phyloP scores from a whole-genome alignment of 2,113 vertebrate species.

The Dromiciops gliroides region DNA sequence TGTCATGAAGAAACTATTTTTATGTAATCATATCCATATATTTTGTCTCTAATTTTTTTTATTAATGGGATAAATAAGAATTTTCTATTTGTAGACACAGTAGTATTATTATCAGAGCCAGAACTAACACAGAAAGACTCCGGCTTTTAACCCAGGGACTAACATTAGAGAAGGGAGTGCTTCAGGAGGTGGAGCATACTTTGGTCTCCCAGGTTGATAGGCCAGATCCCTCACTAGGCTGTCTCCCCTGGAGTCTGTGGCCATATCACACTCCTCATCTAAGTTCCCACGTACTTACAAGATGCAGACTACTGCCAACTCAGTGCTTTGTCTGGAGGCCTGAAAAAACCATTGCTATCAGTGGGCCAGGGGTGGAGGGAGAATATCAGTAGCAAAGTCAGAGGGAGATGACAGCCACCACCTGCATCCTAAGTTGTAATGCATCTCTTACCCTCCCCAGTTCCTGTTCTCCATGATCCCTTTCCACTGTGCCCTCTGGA shows the following conservation, averaged over 20 bases:
- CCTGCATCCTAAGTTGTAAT: too few relatives aligned
- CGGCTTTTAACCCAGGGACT: neutral
- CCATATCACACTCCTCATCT: neutral
- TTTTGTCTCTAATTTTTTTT: neutral
- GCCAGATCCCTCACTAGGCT: neutral
- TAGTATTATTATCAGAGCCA: neutral
- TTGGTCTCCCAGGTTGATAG: neutral
- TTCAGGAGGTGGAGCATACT: neutral
- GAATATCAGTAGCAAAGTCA: neutral
- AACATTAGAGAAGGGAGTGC: neutral
- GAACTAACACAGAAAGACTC: neutral
- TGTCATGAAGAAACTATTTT: neutral
- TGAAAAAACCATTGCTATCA: neutral
- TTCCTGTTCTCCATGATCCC: too few relatives aligned
- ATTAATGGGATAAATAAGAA: neutral
- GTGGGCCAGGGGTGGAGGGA: neutral
- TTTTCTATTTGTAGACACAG: neutral
- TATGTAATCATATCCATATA: neutral
- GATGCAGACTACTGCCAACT: neutral
- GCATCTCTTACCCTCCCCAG: too few relatives aligned
- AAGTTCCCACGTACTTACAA: too few relatives aligned
- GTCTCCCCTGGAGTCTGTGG: too few relatives aligned
- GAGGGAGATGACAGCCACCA: too few relatives aligned
- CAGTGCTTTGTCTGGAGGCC: neutral
- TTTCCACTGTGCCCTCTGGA: neutral